Evolutionary conservation across 2,113 vertebrate genomes (phyloP).

Genomic region (Arenaria interpres): DNA sequence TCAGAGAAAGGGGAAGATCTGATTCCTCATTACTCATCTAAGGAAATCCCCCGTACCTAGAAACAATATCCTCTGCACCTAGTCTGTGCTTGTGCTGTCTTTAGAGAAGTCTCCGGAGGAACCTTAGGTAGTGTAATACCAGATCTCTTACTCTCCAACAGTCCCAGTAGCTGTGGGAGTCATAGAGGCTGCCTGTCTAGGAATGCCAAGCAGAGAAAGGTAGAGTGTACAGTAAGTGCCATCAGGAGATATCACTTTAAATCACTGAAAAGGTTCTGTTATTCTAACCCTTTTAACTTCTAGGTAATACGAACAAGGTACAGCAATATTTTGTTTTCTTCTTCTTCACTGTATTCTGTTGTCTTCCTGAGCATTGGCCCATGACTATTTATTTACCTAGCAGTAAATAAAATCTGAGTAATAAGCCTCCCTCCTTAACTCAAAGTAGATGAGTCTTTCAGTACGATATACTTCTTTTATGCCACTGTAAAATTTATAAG

Average conservation of each 20-base stretch:
- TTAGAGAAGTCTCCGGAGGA: neutral
- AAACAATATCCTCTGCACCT: slow-evolving; percentile 17
- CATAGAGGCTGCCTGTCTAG: neutral
- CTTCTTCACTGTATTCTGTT: neutral
- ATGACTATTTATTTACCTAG: neutral
- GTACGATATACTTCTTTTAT: neutral
- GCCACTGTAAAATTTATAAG: neutral
- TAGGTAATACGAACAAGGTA: neutral
- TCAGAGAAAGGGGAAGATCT: slow-evolving; percentile 6
- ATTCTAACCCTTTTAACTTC: neutral
- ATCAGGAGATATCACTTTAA: neutral
- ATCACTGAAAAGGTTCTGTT: neutral
- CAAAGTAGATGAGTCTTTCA: neutral
- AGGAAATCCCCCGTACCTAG: slow-evolving; percentile 18
- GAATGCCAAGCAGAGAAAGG: neutral
- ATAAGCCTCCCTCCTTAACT: neutral
- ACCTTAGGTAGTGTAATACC: neutral
- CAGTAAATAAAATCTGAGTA: neutral
- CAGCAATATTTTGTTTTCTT: neutral
- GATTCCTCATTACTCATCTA: slow-evolving; percentile 28
- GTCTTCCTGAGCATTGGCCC: neutral
- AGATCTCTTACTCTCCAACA: neutral
- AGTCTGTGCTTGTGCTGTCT: neutral
- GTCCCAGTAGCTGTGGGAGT: neutral
- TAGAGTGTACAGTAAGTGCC: neutral